Evolutionary conservation across 2,113 vertebrate species (phyloP).

Genomic region (Anas platyrhynchos): DNA sequence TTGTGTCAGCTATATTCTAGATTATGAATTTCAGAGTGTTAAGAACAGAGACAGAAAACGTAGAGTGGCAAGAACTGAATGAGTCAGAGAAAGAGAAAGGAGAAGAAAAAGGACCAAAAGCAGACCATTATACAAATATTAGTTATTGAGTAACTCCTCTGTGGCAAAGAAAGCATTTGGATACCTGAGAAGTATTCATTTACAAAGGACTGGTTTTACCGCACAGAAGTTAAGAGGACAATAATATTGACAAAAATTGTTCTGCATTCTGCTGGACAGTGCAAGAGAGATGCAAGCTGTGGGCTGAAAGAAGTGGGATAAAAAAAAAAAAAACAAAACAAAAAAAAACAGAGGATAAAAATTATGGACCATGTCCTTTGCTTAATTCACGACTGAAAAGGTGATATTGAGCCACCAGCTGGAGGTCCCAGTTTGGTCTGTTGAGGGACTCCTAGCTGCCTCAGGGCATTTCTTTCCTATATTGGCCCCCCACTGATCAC

Average conservation of each 20-base stretch:
- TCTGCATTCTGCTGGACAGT: not conserved
- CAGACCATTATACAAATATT: not conserved
- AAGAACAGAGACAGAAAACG: not conserved
- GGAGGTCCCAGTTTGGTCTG: not conserved
- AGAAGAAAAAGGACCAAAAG: not conserved
- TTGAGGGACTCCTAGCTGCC: not conserved
- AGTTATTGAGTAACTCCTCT: not conserved
- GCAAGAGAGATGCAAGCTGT: conserved; percentile 6
- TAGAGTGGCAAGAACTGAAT: not conserved
- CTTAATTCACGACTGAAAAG: conserved; percentile 22
- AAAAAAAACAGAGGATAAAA: not conserved
- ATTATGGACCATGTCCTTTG: not conserved
- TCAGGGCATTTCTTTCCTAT: not conserved
- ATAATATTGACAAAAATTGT: not conserved
- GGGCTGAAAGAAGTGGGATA: not conserved
- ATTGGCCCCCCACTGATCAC: not conserved
- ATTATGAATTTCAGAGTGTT: not conserved
- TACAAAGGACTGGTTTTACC: not conserved
- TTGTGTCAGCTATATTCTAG: not conserved
- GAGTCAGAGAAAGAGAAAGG: not conserved
- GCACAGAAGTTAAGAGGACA: not conserved
- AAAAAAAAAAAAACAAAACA: too few relatives aligned
- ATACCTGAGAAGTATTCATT: not conserved
- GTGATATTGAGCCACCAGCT: not conserved
- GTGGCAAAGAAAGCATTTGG: not conserved